A percentile compares a stretch with the other conserved stretches of the same genome.
Conservation (phyloP, 1,140 invertebrate species). For the Psix sp. region DNA sequence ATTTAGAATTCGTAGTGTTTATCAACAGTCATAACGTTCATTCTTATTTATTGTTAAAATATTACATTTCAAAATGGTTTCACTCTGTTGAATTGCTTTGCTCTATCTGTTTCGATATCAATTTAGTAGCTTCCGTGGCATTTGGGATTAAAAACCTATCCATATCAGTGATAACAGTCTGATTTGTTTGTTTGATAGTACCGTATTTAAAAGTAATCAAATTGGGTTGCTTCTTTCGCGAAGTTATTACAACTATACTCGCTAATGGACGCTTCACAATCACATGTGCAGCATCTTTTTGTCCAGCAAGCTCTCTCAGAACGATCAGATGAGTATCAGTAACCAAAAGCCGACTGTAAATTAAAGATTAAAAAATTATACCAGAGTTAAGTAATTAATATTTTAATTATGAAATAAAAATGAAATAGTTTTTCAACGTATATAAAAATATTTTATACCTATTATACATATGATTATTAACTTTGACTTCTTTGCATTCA, state of each 20-base stretch:
- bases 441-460: constrained; percentile 74
- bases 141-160: constrained; percentile 95
- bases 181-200: constrained; percentile 81
- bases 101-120: constrained; percentile 85
- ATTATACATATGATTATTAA: constrained; percentile 90
- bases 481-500: constrained; percentile 93
- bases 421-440: not conserved
- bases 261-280: constrained; percentile 90
- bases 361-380: constrained; percentile 12
- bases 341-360: constrained; percentile 88
- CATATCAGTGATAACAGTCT: constrained; percentile 88
- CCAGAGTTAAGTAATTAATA: too few relatives aligned
- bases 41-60: constrained; percentile 54
- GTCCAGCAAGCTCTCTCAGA: constrained; percentile 86
- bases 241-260: constrained; percentile 96
- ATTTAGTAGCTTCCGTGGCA: constrained; percentile 91
- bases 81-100: constrained; percentile 73
- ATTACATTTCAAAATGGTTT: constrained; percentile 48
- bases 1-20: constrained; percentile 31
- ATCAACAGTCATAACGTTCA: constrained; percentile 46
- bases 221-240: constrained; percentile 94
- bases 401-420: constrained; percentile 6
- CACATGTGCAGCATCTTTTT: constrained; percentile 87
- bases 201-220: constrained; percentile 98
- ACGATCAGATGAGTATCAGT: constrained; percentile 92